Evolutionary conservation across 2,113 vertebrate genomes (phyloP), one percentile per base, ranked within the genome.

Genomic region (Amazona guildingii): DNA sequence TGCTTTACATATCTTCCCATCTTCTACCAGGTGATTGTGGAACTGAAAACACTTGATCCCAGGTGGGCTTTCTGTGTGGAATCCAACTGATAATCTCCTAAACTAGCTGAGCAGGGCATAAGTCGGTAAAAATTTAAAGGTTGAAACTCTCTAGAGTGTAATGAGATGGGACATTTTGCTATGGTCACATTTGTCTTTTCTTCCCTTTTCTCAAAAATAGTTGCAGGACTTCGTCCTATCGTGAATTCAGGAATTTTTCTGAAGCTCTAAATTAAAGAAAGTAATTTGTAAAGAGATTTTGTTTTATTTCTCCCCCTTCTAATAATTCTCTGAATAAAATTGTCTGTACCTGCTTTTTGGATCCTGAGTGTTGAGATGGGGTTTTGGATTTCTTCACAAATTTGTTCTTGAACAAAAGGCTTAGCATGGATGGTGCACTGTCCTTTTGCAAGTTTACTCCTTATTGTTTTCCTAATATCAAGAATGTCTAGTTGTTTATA

Each of bases 371-470:
- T 44, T 83, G 37, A 68, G 11, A 14, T 33, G 20, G 7, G 4
- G 2, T 27, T 90, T 90, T 79, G 46, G 9, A 72, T 89, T 89
- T 88, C 76, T 68, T 86, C 37, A 41, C 7, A 24, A 8, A 54
- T 67, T 72, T 57, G 4, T 43, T 88, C 17, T 86, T 21, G 8
- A 7, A 43, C n/a, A 37, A 59, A 72, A 79, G 19, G 6, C 17
- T 67, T 62, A 28, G 10, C 0, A 0, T 46, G 29, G 33, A 37
- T 70, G 8, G 3, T 1, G 0, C 1, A 2, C n/a, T 77, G 35
- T 69, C 11, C 15, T 72, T 66, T 73, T 90, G 24, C 55, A 84
- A 74, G 31, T 14, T 78, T 46, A 52, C 13, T 51, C 0, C 0
- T 49, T 17, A 37, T 37, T 18, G 7, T 33, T 87, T 74, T 75